Evolutionary conservation across 1,140 invertebrate species (phyloP), one percentile per base, ranked within the genome.

Genomic region (Drosophila littoralis): DNA sequence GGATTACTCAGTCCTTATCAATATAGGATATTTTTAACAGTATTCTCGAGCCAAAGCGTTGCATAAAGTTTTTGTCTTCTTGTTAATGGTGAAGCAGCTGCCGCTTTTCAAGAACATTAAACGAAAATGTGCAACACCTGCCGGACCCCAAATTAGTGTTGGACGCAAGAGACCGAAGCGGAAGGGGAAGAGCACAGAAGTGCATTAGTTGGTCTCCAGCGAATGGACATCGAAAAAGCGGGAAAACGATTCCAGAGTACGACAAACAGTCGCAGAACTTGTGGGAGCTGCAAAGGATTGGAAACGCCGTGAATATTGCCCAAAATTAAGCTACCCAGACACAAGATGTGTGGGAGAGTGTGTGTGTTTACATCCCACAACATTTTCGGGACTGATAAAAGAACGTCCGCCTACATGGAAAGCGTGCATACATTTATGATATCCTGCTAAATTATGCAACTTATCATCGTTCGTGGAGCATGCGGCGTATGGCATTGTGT

Each of bases 391-490:
- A 36, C 36, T 78, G 79, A 69, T 76, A 80, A 76, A 79, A 54
- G 15, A 40, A 13, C 8, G 36, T 9, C n/a, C 33, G n/a, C 22
- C 32, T 45, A 35, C 28, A 52, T 32, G 6, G 28, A 46, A 10
- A 32, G 13, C 67, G 48, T 88, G 52, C 67, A 73, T 58, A 52
- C 73, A 64, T 88, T 88, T 81, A 88, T 84, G 84, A 65, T 71
- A 83, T 88, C 84, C 84, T 88, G 84, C 70, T 88, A 68, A 88
- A 89, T 84, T 81, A 88, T 89, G 84, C 77, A 88, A 84, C 77
- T 88, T 88, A 88, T 88, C 84, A 88, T 64, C 64, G 68, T 64
- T 71, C 38, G 60, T 46, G 33, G 15, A 73, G 68, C 54, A 52
- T 61, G 50, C 17, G 43, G 22, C 40, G n/a, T 68, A 45, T 28